Conservation (phyloP, 2,888 invertebrate genomes). For the Cyaniris semiargus region DNA sequence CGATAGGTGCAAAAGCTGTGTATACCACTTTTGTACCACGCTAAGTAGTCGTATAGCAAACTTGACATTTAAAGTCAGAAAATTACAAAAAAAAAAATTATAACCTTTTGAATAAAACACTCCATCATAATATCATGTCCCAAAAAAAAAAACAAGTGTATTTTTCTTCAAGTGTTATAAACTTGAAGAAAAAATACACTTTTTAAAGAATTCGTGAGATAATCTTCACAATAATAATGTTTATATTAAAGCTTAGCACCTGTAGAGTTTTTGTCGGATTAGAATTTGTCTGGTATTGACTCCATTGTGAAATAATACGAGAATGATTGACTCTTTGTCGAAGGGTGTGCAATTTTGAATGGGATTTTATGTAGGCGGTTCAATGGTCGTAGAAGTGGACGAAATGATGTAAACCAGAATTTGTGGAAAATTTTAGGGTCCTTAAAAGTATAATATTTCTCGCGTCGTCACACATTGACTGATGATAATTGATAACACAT, state of each 20-base stretch:
- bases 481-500: too few relatives aligned
- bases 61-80: background rate
- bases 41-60: too few relatives aligned
- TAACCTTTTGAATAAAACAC: background rate
- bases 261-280: conserved; percentile 51
- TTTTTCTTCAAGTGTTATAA: too few relatives aligned
- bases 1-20: too few relatives aligned
- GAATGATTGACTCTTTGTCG: conserved; percentile 64
- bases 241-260: conserved; percentile 20
- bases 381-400: background rate
- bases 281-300: conserved; percentile 58
- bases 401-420: conserved; percentile 43
- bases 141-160: conserved; percentile 1
- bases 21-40: too few relatives aligned
- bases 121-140: conserved; percentile 14
- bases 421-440: conserved; percentile 27
- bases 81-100: background rate
- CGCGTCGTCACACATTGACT: too few relatives aligned
- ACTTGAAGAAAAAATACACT: background rate
- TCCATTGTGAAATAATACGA: conserved; percentile 50
- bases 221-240: conserved; percentile 5
- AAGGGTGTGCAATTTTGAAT: conserved; percentile 51
- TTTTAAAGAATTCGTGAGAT: conserved; percentile 9
- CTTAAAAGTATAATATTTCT: background rate
- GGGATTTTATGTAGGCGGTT: conserved; percentile 60